phyloP scores from a whole-genome alignment of 2,888 invertebrate species.

The Incurvaria masculella region DNA sequence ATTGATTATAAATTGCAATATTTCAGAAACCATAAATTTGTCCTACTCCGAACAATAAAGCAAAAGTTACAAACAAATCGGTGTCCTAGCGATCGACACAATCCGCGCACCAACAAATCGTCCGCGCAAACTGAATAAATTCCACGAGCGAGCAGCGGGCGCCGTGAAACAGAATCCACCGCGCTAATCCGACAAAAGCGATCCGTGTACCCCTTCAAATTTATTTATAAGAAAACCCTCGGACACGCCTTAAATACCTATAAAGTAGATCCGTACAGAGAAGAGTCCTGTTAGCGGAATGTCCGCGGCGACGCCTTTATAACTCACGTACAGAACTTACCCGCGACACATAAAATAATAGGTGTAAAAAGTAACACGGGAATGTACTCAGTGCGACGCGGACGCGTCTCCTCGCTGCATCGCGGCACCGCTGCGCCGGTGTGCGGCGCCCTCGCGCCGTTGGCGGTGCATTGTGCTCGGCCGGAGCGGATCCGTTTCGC shows the following conservation, averaged over 20 bases:
- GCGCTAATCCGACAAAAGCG: conserved; percentile 57
- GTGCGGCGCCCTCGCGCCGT: conserved; percentile 18
- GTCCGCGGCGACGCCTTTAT: conserved; percentile 53
- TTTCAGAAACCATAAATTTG: no score
- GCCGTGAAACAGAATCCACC: conserved; percentile 57
- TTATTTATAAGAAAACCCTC: conserved; percentile 59
- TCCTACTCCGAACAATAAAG: no score
- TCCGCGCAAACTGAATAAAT: background rate
- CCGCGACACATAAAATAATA: conserved; percentile 59
- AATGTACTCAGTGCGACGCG: conserved; percentile 57
- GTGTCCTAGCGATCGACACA: no score
- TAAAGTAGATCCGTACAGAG: conserved; percentile 40
- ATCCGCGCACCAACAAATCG: background rate
- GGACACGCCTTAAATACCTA: conserved; percentile 59
- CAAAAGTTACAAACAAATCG: no score
- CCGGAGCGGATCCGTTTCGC: conserved; percentile 13
- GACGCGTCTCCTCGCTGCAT: conserved; percentile 34
- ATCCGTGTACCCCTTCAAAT: conserved; percentile 59
- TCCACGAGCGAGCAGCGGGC: conserved; percentile 20
- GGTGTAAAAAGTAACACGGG: conserved; percentile 58
- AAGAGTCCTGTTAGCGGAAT: conserved; percentile 30
- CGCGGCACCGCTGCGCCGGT: conserved; percentile 16
- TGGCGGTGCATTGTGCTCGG: background rate
- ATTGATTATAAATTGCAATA: no score
- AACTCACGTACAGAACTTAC: conserved; percentile 59